Conservation (phyloP, 2,888 invertebrate species). For the Temnothorax ravouxi region DNA sequence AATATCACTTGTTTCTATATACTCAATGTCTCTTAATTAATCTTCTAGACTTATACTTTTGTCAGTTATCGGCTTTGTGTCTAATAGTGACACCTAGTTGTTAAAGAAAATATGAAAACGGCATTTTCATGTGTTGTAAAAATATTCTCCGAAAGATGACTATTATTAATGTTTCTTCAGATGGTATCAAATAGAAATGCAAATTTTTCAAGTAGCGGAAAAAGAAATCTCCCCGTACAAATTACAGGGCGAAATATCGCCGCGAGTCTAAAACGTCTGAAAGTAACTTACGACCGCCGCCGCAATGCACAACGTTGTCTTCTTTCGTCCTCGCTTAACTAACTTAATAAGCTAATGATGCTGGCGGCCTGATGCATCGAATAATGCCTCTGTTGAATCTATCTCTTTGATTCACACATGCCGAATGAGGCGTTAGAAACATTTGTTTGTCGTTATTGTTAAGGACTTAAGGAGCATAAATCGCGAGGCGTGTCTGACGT, state of each 20-base stretch:
- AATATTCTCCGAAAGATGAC: neutral
- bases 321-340: constrained; percentile 72
- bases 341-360: constrained; percentile 75
- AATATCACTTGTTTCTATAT: neutral
- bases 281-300: constrained; percentile 56
- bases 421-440: constrained; percentile 36
- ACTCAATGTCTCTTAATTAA: neutral
- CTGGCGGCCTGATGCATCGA: constrained; percentile 46
- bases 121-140: neutral
- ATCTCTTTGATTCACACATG: constrained; percentile 59
- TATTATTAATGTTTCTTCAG: neutral
- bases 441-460: constrained; percentile 18
- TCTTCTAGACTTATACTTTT: neutral
- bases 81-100: neutral
- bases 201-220: constrained; percentile 4
- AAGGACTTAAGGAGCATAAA: neutral
- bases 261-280: constrained; percentile 13
- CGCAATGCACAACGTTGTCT: constrained; percentile 44
- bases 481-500: neutral
- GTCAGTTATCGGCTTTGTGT: neutral
- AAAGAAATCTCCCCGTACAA: neutral
- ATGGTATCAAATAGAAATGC: neutral
- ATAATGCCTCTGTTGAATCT: constrained; percentile 59
- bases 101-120: neutral
- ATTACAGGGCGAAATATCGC: neutral